A percentile compares a stretch with the other conserved stretches of the same genome.
phyloP scores from a whole-genome alignment of 2,888 invertebrate species.

The Erannis defoliaria region DNA sequence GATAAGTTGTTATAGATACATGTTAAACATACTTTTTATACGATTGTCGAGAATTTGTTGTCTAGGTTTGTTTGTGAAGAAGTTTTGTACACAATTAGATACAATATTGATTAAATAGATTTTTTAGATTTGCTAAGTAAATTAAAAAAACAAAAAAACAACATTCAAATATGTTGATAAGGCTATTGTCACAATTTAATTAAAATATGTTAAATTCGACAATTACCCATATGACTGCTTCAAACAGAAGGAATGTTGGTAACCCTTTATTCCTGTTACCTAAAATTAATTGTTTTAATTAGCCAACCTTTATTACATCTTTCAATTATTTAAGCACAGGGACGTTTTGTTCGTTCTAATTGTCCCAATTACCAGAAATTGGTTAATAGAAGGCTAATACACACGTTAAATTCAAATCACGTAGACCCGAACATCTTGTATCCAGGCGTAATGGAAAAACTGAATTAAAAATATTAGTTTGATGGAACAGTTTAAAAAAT shows the following conservation, averaged over 20 bases:
- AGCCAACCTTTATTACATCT: constrained; percentile 37
- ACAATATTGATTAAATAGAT: too few species aligned
- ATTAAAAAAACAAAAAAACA: too few species aligned
- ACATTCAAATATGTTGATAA: too few species aligned
- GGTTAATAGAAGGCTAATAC: constrained; percentile 38
- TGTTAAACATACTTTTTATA: too few species aligned
- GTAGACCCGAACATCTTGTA: constrained; percentile 23
- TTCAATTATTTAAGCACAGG: constrained; percentile 43
- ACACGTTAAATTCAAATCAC: constrained; percentile 48
- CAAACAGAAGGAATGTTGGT: constrained; percentile 9
- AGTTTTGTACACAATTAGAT: too few species aligned
- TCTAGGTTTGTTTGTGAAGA: too few species aligned
- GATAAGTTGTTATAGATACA: too few species aligned
- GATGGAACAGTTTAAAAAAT: too few species aligned
- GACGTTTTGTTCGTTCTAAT: constrained; percentile 44
- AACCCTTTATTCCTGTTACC: constrained; percentile 24
- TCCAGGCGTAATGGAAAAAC: constrained; percentile 8
- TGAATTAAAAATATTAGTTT: background rate
- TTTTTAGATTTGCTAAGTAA: too few species aligned
- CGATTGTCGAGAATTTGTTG: too few species aligned
- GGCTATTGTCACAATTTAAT: too few species aligned
- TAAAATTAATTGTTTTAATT: constrained; percentile 50
- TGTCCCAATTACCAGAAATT: constrained; percentile 51
- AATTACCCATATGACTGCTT: constrained; percentile 1
- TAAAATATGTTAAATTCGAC: background rate